A percentile compares a stretch with the other conserved stretches of the same genome.
Conservation (phyloP, 2,888 invertebrate species). For the Harpagoxenus sublaevis region DNA sequence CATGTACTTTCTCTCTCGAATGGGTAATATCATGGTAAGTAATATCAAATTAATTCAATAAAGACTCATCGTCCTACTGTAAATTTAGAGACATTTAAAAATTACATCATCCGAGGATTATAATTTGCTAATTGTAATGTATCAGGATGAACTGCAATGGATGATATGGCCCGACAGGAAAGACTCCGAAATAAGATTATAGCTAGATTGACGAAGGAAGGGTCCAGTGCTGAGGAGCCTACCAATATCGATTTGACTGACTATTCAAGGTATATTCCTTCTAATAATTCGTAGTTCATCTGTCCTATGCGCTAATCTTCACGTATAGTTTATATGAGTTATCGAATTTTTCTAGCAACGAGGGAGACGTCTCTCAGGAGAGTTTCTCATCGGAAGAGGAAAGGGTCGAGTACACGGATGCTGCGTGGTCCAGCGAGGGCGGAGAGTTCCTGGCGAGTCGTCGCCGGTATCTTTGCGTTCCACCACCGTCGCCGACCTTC, state of each 20-base stretch:
- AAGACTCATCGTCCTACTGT: neutral
- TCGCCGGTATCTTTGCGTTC: constrained; percentile 87
- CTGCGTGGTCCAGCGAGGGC: constrained; percentile 46
- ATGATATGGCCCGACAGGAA: constrained; percentile 87
- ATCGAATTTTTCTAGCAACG: constrained; percentile 88
- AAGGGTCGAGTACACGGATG: constrained; percentile 72
- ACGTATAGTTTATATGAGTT: neutral
- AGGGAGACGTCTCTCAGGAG: constrained; percentile 91
- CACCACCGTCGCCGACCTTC: constrained; percentile 91
- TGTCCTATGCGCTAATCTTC: neutral
- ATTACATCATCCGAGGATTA: constrained; percentile 45
- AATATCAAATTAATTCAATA: neutral
- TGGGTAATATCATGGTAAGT: constrained; percentile 42
- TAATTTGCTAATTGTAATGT: neutral
- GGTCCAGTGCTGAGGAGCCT: constrained; percentile 96
- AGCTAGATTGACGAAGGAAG: constrained; percentile 92
- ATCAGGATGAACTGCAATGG: neutral
- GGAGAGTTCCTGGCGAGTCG: constrained; percentile 34
- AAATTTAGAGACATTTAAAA: neutral
- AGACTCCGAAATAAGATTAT: constrained; percentile 93
- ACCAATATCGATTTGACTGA: constrained; percentile 95
- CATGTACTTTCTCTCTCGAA: neutral
- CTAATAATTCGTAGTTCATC: neutral
- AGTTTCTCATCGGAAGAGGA: constrained; percentile 90
- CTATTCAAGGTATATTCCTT: constrained; percentile 91